phyloP scores from a whole-genome alignment of 2,797 vertebrate species.

The Anguilla megastoma region DNA sequence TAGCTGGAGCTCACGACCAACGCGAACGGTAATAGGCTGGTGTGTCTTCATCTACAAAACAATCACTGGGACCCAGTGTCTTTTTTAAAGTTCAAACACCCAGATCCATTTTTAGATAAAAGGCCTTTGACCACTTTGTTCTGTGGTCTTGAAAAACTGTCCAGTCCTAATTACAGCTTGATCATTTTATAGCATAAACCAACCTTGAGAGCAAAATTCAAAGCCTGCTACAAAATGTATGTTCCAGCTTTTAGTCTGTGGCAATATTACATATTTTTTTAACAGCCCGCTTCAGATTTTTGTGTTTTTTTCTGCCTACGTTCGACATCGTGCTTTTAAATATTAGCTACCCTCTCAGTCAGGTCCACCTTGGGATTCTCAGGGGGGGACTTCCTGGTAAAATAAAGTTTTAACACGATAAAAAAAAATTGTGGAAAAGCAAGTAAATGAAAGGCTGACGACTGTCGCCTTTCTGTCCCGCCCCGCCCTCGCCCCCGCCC shows the following conservation, averaged over 20 bases:
- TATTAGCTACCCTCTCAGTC: not conserved
- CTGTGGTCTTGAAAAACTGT: not conserved
- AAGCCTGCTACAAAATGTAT: not conserved
- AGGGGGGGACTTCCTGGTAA: not conserved
- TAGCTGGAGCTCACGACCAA: not conserved
- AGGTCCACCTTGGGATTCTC: not conserved
- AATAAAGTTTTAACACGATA: not conserved
- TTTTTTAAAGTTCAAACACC: not conserved
- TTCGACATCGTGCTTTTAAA: not conserved
- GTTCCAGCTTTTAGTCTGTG: not conserved
- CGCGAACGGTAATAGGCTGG: not conserved
- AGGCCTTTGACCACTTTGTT: not conserved
- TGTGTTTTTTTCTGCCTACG: not conserved
- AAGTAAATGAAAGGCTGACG: not conserved
- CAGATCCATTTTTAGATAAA: slow-evolving; percentile 5
- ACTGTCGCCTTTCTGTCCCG: slow-evolving; percentile 57
- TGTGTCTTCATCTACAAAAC: not conserved
- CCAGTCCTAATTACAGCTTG: not conserved
- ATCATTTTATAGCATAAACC: not conserved
- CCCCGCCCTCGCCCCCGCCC: slow-evolving; percentile 69
- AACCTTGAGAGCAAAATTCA: not conserved
- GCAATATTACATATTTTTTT: not conserved
- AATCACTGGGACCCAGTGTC: not conserved
- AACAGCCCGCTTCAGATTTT: not conserved
- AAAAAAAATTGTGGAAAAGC: not conserved